Percentiles rank a stretch among this genome's conserved stretches.
Conservation (phyloP, 2,888 invertebrate genomes). For the Megamerina dolium region DNA sequence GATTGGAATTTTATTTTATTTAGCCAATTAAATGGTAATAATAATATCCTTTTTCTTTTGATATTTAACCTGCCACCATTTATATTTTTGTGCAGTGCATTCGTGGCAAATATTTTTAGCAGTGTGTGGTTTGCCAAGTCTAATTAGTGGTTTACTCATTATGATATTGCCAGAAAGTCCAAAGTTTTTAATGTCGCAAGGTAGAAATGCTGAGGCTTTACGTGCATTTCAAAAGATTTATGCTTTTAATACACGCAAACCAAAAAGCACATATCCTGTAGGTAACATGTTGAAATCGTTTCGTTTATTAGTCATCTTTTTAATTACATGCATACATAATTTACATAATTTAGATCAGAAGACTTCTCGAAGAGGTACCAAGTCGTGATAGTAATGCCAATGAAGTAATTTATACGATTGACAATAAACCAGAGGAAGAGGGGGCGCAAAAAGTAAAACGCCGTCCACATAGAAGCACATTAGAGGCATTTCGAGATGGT, state of each 20-base stretch:
- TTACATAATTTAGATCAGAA: constrained; percentile 35
- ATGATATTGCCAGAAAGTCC: constrained; percentile 53
- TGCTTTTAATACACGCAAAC: constrained; percentile 58
- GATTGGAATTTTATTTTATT: constrained; percentile 54
- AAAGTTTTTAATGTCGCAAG: constrained; percentile 41
- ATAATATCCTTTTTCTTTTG: neutral
- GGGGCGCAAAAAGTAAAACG: constrained; percentile 5
- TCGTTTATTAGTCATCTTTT: too few relatives aligned
- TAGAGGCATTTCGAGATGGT: constrained; percentile 52
- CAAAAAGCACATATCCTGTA: constrained; percentile 62
- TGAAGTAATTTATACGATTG: constrained; percentile 31
- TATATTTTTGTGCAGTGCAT: constrained; percentile 26
- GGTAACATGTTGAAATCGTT: too few relatives aligned
- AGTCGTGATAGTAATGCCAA: constrained; percentile 25
- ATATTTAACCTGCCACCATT: neutral
- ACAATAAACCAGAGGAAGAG: constrained; percentile 19
- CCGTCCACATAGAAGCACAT: constrained; percentile 22
- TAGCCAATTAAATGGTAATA: constrained; percentile 42
- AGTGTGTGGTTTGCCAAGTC: constrained; percentile 57
- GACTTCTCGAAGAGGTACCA: constrained; percentile 36
- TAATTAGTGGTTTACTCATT: constrained; percentile 55
- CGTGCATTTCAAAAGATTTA: constrained; percentile 54
- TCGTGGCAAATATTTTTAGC: constrained; percentile 52
- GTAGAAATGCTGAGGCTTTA: constrained; percentile 39
- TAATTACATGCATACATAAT: too few relatives aligned